Base-by-base conservation (phyloP, 2,888 invertebrate species). In the Nemapogon koenigi region DNA sequence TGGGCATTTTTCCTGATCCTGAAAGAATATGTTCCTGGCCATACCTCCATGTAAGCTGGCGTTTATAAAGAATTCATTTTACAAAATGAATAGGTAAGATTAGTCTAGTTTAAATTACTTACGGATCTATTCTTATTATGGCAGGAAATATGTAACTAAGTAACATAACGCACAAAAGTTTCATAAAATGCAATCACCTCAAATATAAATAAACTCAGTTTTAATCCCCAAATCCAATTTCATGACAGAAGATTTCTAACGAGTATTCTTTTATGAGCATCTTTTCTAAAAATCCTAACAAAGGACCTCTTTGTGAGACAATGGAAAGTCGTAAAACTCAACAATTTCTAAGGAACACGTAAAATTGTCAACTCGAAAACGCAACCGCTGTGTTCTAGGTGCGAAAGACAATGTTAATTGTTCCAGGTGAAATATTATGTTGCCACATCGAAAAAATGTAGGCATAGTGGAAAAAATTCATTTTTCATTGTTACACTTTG, bases 391-490 rank as follows among this genome's bases (percentile, higher is more conserved):
- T 55, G 57, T 55, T 59, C 44, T 50, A 71, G 72, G 73, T 73
- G 76, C 60, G 68, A 76, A 76, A 78, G 71, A 78, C 78, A 76
- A 78, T 75, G 76, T 68, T 76, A 75, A 76, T 76, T 76, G 78
- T 76, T 68, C 72, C 67, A 66, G 61, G 59, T 75, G 73, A 76
- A 70, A 72, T 76, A 76, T 78, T 71, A 75, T 64, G 65, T 65
- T 70, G 72, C 72, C 70, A 70, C 72, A 65, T 72, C 72, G 76
- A 76, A 75, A 70, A 41, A 42, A 31, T 14, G 15, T 65, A 50
- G 55, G 53, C 55, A 55, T 55, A 52, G 52, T 53, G 59, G 64
- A 69, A 67, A 71, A 71, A 62, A 42, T 59, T 59, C 56, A 70
- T 72, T 71, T 75, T 69, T 73, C 69, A 65, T 71, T 73, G 68